phyloP scores from a whole-genome alignment of 2,888 invertebrate species.

The Pristionchus japonicus region DNA sequence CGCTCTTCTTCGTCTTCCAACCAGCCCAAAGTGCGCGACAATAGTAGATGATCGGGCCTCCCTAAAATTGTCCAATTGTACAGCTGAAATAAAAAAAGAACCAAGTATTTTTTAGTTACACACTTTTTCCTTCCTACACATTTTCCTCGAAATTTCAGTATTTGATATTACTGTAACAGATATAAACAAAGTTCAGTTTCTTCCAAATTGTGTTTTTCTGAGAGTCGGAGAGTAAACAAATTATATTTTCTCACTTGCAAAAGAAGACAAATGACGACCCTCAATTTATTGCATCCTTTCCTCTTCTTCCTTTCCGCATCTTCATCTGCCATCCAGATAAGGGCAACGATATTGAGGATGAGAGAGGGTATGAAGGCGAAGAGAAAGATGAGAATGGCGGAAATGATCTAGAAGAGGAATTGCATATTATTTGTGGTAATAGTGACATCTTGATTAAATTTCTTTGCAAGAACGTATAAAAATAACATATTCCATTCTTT shows the following conservation, averaged over 20 bases:
- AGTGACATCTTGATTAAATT: too few relatives aligned
- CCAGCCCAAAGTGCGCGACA: constrained; percentile 58
- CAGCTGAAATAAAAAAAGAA: too few relatives aligned
- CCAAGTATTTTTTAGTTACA: too few relatives aligned
- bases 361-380: constrained; percentile 38
- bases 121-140: too few relatives aligned
- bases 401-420: constrained; percentile 18
- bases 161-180: too few relatives aligned
- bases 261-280: neutral
- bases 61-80: too few relatives aligned
- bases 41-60: constrained; percentile 65
- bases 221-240: too few relatives aligned
- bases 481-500: too few relatives aligned
- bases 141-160: too few relatives aligned
- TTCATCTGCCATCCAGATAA: constrained; percentile 45
- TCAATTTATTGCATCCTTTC: neutral
- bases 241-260: neutral
- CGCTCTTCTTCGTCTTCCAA: constrained; percentile 44
- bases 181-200: too few relatives aligned
- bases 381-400: constrained; percentile 35
- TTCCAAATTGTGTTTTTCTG: too few relatives aligned
- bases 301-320: constrained; percentile 6
- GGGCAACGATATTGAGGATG: constrained; percentile 45
- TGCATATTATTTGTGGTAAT: neutral
- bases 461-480: too few relatives aligned